Percentiles rank a stretch among this genome's conserved stretches.
These are phyloP conservation scores for Drosophila ochracea DNA, from an alignment of 2,888 invertebrate species.

Conservation along the genomic window DNA sequence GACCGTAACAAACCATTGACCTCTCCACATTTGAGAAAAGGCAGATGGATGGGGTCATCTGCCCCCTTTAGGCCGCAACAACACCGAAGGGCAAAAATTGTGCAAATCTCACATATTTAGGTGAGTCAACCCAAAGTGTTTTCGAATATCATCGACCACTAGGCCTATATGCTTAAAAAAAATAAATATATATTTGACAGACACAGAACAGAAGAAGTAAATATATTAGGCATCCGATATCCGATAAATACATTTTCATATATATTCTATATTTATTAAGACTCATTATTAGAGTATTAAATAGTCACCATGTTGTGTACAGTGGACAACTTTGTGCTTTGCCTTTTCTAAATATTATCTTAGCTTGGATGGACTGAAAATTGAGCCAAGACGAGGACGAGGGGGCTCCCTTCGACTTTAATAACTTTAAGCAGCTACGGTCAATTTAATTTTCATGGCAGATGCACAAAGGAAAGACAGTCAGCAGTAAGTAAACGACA, in stretches of 20 bases:
- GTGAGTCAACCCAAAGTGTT: slow-evolving; percentile 43
- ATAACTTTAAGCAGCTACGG: slow-evolving; percentile 81
- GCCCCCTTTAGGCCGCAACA: slow-evolving; percentile 1
- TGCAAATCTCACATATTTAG: slow-evolving; percentile 34
- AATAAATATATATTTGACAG: neutral
- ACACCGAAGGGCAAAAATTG: slow-evolving; percentile 9
- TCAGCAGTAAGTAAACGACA: slow-evolving; percentile 62
- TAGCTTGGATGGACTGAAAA: slow-evolving; percentile 14
- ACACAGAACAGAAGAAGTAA: neutral
- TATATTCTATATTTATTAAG: neutral
- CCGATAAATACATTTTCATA: too few relatives aligned
- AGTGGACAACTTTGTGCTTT: neutral
- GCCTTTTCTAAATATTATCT: slow-evolving; percentile 45
- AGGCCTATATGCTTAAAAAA: neutral
- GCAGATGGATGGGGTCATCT: neutral
- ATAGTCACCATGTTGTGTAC: neutral
- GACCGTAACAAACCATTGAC: slow-evolving; percentile 53
- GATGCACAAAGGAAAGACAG: slow-evolving; percentile 40
- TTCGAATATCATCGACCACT: slow-evolving; percentile 2
- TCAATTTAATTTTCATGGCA: slow-evolving; percentile 83
- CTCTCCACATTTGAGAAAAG: neutral
- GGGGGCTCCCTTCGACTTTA: slow-evolving; percentile 59
- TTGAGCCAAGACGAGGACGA: neutral
- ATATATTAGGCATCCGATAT: neutral
- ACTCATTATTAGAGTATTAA: slow-evolving; percentile 21